A percentile compares a stretch with the other conserved stretches of the same genome.
phyloP scores from a whole-genome alignment of 2,113 vertebrate species.

The Notothenia rossii region DNA sequence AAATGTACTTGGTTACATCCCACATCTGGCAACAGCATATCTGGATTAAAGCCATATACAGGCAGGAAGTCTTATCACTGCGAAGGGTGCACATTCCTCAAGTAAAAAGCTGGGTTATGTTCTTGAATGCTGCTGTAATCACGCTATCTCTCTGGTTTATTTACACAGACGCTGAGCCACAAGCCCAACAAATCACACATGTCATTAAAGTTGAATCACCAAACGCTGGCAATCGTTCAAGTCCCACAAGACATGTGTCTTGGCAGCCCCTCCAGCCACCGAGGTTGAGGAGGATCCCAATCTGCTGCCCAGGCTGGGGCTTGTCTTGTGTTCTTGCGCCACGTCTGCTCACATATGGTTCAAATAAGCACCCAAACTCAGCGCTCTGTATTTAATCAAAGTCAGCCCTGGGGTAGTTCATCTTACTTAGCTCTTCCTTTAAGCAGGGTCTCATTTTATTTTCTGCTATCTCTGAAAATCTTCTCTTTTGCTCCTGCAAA shows the following conservation, averaged over 20 bases:
- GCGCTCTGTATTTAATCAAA: constrained; percentile 74
- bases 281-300: constrained; percentile 40
- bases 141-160: constrained; percentile 40
- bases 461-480: constrained; percentile 17
- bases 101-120: constrained; percentile 5
- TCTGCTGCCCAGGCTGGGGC: constrained; percentile 26
- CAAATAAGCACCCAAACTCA: constrained; percentile 66
- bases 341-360: constrained; percentile 79
- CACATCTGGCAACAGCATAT: constrained; percentile 1
- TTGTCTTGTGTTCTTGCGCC: constrained; percentile 43
- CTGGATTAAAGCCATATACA: background rate
- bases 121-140: constrained; percentile 24
- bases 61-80: constrained; percentile 29
- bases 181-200: constrained; percentile 67
- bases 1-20: too few species aligned
- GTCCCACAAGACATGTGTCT: constrained; percentile 59
- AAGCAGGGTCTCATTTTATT: constrained; percentile 32
- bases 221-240: constrained; percentile 30
- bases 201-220: constrained; percentile 60
- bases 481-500: background rate
- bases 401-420: constrained; percentile 52
- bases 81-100: background rate
- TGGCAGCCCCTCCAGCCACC: constrained; percentile 44
- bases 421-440: constrained; percentile 46
- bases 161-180: constrained; percentile 58